A percentile compares a stretch with the other conserved stretches of the same genome.
phyloP scores from a whole-genome alignment of 2,797 vertebrate species.

The Amblyopsis hoosieri region DNA sequence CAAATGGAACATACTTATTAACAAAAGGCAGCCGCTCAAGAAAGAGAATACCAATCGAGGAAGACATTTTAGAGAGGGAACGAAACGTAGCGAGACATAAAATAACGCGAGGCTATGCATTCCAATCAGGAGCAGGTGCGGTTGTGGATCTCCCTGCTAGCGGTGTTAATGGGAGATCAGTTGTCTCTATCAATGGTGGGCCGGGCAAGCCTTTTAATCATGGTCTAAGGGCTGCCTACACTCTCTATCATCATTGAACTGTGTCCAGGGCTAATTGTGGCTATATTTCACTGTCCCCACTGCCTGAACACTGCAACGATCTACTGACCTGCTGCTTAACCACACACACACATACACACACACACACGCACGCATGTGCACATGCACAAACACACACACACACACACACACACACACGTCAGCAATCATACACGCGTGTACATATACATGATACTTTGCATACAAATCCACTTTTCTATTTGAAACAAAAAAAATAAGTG shows the following conservation, averaged over 20 bases:
- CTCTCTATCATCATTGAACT: slow-evolving; percentile 98
- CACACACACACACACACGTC: neutral
- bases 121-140: slow-evolving; percentile 81
- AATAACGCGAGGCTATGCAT: slow-evolving; percentile 70
- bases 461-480: too few relatives aligned
- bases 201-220: slow-evolving; percentile 94
- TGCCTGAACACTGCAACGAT: slow-evolving; percentile 77
- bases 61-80: neutral
- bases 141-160: slow-evolving; percentile 68
- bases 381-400: slow-evolving; percentile 10
- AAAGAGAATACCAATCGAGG: too few relatives aligned
- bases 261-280: slow-evolving; percentile 96
- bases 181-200: slow-evolving; percentile 92
- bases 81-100: neutral
- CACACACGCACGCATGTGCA: slow-evolving; percentile 3
- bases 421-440: too few relatives aligned
- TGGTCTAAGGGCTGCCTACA: slow-evolving; percentile 90
- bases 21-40: too few relatives aligned
- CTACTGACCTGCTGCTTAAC: slow-evolving; percentile 63
- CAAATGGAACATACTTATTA: too few relatives aligned
- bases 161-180: slow-evolving; percentile 94
- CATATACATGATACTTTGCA: too few relatives aligned
- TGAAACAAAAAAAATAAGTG: too few relatives aligned
- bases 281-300: slow-evolving; percentile 96
- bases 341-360: slow-evolving; percentile 30